Percentiles rank a stretch among this genome's conserved stretches.
These are phyloP conservation scores for Lasioglossum zephyrum DNA, from an alignment of 2,888 invertebrate species.

Conservation along the genomic window DNA sequence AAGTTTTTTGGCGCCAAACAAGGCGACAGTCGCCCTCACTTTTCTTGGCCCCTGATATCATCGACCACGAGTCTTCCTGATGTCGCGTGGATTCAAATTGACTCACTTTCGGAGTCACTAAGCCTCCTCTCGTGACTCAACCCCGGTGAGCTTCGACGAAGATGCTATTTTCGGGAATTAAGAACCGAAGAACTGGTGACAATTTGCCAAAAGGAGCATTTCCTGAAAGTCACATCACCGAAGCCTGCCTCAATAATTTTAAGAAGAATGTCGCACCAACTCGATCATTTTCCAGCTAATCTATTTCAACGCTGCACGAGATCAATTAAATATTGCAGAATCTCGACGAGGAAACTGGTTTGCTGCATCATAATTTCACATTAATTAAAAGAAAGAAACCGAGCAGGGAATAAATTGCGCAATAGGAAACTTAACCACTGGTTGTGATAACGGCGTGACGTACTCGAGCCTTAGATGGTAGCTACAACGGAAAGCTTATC, in stretches of 20 bases:
- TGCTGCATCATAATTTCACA: neutral
- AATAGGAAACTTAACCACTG: neutral
- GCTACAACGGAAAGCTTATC: neutral
- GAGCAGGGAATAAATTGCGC: neutral
- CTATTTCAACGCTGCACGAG: too few relatives aligned
- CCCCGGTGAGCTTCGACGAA: constrained; percentile 17
- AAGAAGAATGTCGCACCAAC: neutral
- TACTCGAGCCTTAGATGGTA: neutral
- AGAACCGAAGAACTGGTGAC: neutral
- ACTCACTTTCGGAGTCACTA: neutral
- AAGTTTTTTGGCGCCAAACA: neutral
- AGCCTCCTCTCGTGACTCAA: constrained; percentile 31
- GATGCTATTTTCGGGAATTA: constrained; percentile 18
- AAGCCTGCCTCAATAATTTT: neutral
- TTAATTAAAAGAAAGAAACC: neutral
- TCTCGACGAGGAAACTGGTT: too few relatives aligned
- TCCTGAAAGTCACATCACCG: neutral
- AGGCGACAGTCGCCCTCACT: neutral
- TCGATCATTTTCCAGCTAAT: neutral
- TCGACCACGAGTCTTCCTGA: neutral
- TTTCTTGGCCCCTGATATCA: constrained; percentile 45
- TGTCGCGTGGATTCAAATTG: neutral
- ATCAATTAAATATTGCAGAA: too few relatives aligned
- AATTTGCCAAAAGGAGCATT: neutral
- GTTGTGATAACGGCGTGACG: neutral